Evolutionary conservation across 2,888 invertebrate genomes (phyloP).

Genomic region (Meloe dianella): DNA sequence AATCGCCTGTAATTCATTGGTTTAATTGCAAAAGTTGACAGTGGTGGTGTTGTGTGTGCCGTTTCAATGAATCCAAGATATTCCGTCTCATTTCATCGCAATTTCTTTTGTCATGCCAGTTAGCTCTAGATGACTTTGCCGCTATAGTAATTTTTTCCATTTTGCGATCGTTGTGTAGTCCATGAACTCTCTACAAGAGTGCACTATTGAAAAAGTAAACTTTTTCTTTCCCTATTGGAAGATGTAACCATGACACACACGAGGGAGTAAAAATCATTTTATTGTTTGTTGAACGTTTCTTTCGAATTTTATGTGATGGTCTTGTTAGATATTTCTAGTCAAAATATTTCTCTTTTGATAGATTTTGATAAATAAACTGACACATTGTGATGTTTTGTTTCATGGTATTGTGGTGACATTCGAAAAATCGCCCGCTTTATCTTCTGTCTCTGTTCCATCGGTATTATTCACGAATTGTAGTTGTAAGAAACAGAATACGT

Average conservation of each 20-base stretch:
- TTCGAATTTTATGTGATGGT: not conserved
- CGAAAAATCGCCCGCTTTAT: not conserved
- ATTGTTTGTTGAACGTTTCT: not conserved
- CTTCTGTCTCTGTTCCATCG: not conserved
- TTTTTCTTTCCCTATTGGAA: not conserved
- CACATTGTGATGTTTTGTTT: not conserved
- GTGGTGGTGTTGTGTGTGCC: not conserved
- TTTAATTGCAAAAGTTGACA: conserved; percentile 56
- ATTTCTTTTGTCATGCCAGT: conserved; percentile 44
- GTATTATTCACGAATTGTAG: conserved; percentile 11
- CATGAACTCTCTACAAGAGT: not conserved
- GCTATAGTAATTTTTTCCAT: not conserved
- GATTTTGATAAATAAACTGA: conserved; percentile 6
- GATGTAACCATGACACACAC: not conserved
- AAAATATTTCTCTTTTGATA: not conserved
- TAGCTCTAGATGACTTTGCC: not conserved
- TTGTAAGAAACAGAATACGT: conserved; percentile 22
- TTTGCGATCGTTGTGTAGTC: not conserved
- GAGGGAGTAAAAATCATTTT: not conserved
- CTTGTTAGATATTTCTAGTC: not conserved
- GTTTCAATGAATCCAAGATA: conserved; percentile 50
- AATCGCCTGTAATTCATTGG: conserved; percentile 52
- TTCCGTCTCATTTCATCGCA: conserved; percentile 55
- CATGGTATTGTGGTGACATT: not conserved
- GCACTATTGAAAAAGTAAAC: not conserved